These are phyloP conservation scores for Rhamnusium bicolor DNA, from an alignment of 2,888 invertebrate genomes.

Conservation along the genomic window DNA sequence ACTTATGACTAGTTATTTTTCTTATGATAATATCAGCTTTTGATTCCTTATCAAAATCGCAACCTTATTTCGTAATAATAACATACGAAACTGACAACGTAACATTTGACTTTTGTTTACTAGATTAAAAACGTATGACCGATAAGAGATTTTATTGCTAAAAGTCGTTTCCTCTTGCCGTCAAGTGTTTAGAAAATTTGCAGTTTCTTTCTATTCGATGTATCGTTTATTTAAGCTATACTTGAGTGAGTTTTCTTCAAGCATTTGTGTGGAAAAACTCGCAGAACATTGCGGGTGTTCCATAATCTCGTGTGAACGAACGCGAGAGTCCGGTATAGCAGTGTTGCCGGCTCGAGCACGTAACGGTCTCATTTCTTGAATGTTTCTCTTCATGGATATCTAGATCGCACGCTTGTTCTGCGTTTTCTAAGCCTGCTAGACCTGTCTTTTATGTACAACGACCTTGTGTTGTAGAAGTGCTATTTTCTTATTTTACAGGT, in stretches of 20 bases:
- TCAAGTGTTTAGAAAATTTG: slow-evolving; percentile 7
- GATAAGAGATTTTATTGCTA: slow-evolving; percentile 33
- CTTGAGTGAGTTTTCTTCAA: slow-evolving; percentile 49
- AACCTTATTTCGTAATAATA: slow-evolving; percentile 26
- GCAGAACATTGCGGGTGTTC: slow-evolving; percentile 65
- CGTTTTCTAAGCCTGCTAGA: slow-evolving; percentile 61
- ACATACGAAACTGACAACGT: slow-evolving; percentile 17
- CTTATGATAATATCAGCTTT: background rate
- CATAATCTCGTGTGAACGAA: slow-evolving; percentile 68
- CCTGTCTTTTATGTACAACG: slow-evolving; percentile 62
- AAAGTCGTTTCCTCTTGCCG: slow-evolving; percentile 19
- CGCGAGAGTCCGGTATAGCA: slow-evolving; percentile 63
- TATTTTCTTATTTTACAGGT: slow-evolving; percentile 27
- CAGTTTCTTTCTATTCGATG: background rate
- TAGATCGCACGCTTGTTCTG: slow-evolving; percentile 64
- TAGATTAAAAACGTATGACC: slow-evolving; percentile 35
- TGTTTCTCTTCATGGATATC: slow-evolving; percentile 65
- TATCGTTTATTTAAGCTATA: slow-evolving; percentile 44
- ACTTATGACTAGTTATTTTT: background rate
- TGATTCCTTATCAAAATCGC: slow-evolving; percentile 7
- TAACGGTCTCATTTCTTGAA: slow-evolving; percentile 67
- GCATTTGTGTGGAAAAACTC: slow-evolving; percentile 52
- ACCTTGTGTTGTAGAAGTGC: slow-evolving; percentile 53
- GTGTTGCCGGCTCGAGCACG: slow-evolving; percentile 63
- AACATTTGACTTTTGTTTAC: slow-evolving; percentile 38